These are phyloP conservation scores for Miniopterus natalensis DNA, from an alignment of 2,113 vertebrate species.

Conservation along the genomic window DNA sequence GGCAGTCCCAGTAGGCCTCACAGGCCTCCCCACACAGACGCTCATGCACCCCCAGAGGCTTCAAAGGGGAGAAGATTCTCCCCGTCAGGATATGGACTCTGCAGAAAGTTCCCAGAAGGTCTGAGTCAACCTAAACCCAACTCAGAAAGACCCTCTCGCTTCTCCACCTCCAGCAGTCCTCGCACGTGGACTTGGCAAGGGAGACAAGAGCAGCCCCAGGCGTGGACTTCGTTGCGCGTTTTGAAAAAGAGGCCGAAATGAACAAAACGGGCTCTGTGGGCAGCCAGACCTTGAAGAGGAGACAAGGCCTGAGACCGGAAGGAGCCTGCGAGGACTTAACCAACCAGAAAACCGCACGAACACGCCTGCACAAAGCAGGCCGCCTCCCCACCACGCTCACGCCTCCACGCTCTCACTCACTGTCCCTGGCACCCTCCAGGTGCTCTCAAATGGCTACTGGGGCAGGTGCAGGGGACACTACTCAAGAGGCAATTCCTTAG, in stretches of 20 bases:
- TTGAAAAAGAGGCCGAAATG: neutral
- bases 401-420: neutral
- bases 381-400: rapidly evolving
- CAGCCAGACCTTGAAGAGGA: neutral
- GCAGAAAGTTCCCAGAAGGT: neutral
- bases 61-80: neutral
- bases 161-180: neutral
- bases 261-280: neutral
- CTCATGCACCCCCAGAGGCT: too few species aligned
- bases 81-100: neutral
- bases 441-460: neutral
- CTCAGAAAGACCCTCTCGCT: too few species aligned
- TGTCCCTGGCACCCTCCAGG: neutral
- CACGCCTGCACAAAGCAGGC: neutral
- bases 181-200: too few species aligned
- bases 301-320: neutral
- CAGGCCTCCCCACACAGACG: neutral
- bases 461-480: neutral
- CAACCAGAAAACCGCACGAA: neutral
- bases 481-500: rapidly evolving
- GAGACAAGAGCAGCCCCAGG: rapidly evolving
- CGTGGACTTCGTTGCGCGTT: neutral
- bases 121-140: neutral
- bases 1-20: neutral
- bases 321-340: neutral